A percentile compares a stretch with the other conserved stretches of the same genome.
These are phyloP conservation scores for Zoanthus solanderi DNA, from an alignment of 92 coral and sea anemone species.

Conservation along the genomic window DNA sequence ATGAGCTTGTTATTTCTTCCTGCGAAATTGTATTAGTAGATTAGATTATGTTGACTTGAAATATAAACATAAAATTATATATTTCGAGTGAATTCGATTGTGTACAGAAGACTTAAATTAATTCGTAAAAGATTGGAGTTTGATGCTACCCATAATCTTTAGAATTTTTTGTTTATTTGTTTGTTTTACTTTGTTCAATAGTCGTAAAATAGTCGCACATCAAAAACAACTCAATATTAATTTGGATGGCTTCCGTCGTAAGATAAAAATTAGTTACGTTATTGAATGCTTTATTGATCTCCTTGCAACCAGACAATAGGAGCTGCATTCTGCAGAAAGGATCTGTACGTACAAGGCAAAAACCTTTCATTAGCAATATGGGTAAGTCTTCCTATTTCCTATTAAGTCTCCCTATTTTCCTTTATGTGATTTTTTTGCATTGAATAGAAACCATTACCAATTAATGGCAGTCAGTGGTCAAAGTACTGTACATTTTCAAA, in stretches of 20 bases:
- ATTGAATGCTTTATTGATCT: background rate
- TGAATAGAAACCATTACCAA: too few relatives aligned
- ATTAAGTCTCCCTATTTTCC: background rate
- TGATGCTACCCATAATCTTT: too few relatives aligned
- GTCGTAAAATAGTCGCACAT: too few relatives aligned
- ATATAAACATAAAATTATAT: background rate
- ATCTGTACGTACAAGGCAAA: slow-evolving; percentile 87
- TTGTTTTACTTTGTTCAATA: too few relatives aligned
- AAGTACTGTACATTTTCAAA: too few relatives aligned
- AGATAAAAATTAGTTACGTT: too few relatives aligned
- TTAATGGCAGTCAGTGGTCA: too few relatives aligned
- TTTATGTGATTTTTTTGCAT: background rate
- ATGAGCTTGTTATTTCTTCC: background rate
- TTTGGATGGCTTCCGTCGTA: too few relatives aligned
- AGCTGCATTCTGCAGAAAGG: slow-evolving; percentile 99
- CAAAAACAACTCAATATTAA: too few relatives aligned
- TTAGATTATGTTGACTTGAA: background rate
- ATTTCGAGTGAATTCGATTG: background rate
- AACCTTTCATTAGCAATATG: slow-evolving; percentile 95
- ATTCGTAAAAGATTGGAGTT: background rate
- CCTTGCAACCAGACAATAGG: slow-evolving; percentile 88
- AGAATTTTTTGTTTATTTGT: too few relatives aligned
- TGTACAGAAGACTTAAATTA: background rate
- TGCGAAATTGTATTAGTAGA: background rate
- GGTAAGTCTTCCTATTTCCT: slow-evolving; percentile 59